phyloP scores from a whole-genome alignment of 2,113 vertebrate species.

The Pachypanchax playfairii region DNA sequence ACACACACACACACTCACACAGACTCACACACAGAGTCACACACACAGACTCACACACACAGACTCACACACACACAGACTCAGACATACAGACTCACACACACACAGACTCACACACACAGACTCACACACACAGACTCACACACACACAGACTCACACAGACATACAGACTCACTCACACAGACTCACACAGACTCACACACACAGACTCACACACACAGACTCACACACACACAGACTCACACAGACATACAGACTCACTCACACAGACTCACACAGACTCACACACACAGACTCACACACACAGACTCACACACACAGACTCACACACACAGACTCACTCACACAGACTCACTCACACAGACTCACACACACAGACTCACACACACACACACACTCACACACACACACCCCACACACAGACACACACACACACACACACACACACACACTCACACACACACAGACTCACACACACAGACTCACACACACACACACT shows the following conservation, averaged over 20 bases:
- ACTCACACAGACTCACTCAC: too few relatives aligned
- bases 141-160: not conserved
- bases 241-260: not conserved
- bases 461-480: too few relatives aligned
- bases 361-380: too few relatives aligned
- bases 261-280: constrained; percentile 1
- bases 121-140: not conserved
- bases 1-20: not conserved
- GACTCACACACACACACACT: not conserved
- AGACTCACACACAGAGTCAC: not conserved
- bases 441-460: too few relatives aligned
- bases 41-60: not conserved
- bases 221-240: not conserved
- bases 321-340: not conserved
- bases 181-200: not conserved
- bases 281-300: not conserved
- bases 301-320: constrained; percentile 5
- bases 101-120: not conserved
- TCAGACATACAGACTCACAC: too few relatives aligned
- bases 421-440: too few relatives aligned
- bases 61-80: constrained; percentile 4
- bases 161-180: not conserved
- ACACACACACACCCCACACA: too few relatives aligned
- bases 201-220: not conserved
- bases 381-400: too few relatives aligned